Evolutionary conservation across 2,888 invertebrate species (phyloP).

Genomic region (Busseola fusca): DNA sequence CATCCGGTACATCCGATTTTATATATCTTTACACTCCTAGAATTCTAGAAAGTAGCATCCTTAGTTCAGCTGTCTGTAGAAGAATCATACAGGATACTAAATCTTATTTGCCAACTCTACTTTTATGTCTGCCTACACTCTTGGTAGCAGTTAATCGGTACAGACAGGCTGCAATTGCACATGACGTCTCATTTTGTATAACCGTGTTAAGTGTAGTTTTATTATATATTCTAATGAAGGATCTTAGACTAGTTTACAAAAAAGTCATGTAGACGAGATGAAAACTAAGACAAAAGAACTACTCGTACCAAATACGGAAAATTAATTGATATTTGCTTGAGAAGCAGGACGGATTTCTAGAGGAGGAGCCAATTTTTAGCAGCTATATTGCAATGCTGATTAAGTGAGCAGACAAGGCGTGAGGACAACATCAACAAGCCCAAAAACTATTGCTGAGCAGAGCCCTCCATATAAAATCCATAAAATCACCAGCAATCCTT

Average conservation of each 20-base stretch:
- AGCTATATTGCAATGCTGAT: not conserved
- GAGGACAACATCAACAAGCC: not conserved
- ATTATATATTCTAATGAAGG: not conserved
- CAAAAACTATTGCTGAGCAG: not conserved
- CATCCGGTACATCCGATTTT: too few relatives aligned
- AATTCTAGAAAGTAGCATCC: too few relatives aligned
- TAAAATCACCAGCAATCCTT: not conserved
- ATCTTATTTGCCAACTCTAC: constrained; percentile 3
- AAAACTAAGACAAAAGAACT: too few relatives aligned
- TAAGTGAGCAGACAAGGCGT: not conserved
- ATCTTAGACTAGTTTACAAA: too few relatives aligned
- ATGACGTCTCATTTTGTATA: constrained; percentile 71
- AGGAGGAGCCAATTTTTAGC: not conserved
- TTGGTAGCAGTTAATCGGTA: constrained; percentile 46
- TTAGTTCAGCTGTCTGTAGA: not conserved
- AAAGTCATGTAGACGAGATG: not conserved
- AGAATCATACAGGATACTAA: not conserved
- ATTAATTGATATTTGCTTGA: not conserved
- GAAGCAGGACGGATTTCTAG: not conserved
- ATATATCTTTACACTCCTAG: too few relatives aligned
- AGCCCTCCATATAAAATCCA: not conserved
- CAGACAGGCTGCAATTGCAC: constrained; percentile 72
- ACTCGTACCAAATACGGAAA: not conserved
- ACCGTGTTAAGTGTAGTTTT: constrained; percentile 62
- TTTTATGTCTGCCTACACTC: not conserved